Evolutionary conservation across 2,888 invertebrate species (phyloP), one percentile per base, ranked within the genome.

Genomic region (Spisula solida): DNA sequence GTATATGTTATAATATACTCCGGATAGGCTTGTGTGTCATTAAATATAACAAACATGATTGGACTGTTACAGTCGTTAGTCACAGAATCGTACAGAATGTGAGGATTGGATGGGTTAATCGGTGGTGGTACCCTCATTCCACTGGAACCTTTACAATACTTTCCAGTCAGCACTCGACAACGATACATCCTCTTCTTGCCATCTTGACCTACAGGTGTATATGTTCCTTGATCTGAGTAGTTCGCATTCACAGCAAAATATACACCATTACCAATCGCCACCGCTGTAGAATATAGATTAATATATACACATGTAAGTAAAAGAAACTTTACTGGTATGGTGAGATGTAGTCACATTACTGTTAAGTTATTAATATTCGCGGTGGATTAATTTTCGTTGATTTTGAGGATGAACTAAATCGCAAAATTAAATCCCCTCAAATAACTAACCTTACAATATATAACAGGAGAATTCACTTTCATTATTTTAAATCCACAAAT

Each of bases 1-100:
- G 51, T 87, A 48, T 86, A 95, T 48, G 93, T 93, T 41, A 95
- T 93, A 25, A 95, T 84, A 85, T 95, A 93, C 78, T 94, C 93
- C 0, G 95, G 95, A 82, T 95, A 95, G 8, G 95, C 95, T 75
- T 94, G 95, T 0, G 94, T 93, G 85, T 95, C 95, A 85, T 94
- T 93, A 82, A 95, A 95, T 60, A 95, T 94, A 12, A 95, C 93
- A 92, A 92, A 95, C 92, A 95, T 95, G 14, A 48, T n/a, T 16
- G 94, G 94, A 14, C 29, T 84, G 0, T 18, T 14, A 14, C 83
- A 86, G 86, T 93, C 93, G 82, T 95, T 93, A 0, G 93, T 93
- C 10, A 94, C 93, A 10, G 95, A 94, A 81, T 95, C 95, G 85
- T 93, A 95, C 14, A 91, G 86, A 14, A 87, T 56, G 41, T 87